Percentiles rank a stretch among this genome's conserved stretches.
Evolutionary conservation across 2,797 vertebrate genomes (phyloP).

Genomic region (Chelon labrosus): DNA sequence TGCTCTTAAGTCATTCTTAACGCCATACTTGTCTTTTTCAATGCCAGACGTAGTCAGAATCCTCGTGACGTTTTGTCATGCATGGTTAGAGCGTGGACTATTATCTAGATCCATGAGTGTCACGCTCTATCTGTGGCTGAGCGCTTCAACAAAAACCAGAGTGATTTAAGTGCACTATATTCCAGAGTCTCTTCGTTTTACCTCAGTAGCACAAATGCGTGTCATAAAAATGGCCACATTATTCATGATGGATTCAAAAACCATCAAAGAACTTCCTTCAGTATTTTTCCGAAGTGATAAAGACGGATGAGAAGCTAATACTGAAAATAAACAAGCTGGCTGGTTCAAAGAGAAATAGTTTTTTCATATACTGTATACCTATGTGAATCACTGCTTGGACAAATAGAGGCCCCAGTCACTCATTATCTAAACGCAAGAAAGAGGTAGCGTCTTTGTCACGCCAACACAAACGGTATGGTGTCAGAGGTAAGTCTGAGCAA

Average conservation of each 20-base stretch:
- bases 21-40: constrained; percentile 47
- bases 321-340: constrained; percentile 35
- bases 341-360: constrained; percentile 19
- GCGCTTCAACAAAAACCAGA: constrained; percentile 28
- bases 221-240: constrained; percentile 27
- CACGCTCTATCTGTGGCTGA: constrained; percentile 40
- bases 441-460: constrained; percentile 43
- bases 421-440: not conserved
- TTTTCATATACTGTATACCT: constrained; percentile 23
- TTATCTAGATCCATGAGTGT: constrained; percentile 46
- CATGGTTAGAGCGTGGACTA: constrained; percentile 37
- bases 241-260: constrained; percentile 34
- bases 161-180: constrained; percentile 13
- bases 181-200: constrained; percentile 35
- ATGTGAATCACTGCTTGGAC: constrained; percentile 17
- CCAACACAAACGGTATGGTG: constrained; percentile 34
- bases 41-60: constrained; percentile 41
- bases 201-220: constrained; percentile 2
- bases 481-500: constrained; percentile 46
- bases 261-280: constrained; percentile 35
- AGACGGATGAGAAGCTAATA: constrained; percentile 47
- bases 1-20: constrained; percentile 35
- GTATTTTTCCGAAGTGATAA: constrained; percentile 25
- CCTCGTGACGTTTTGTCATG: constrained; percentile 35
- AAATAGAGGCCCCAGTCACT: constrained; percentile 4